Base-by-base conservation (phyloP, 2,113 vertebrate species). In the Macquaria australasica region DNA sequence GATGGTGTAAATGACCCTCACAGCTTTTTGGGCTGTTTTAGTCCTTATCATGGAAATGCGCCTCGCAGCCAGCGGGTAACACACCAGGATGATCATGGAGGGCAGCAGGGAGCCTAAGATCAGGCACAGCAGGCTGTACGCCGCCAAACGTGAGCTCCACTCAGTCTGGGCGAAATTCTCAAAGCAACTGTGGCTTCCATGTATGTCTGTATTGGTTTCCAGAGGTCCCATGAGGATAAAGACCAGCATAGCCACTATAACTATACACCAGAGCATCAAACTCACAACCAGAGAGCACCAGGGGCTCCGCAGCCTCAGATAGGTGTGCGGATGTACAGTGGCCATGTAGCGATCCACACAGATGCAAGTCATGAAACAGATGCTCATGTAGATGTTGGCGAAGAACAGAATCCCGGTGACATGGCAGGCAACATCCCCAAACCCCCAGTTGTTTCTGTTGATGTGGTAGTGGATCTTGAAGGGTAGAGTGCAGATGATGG, bases 401-500 rank as follows among this genome's bases (percentile, higher is more conserved):
- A 87, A 95, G 90, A 92, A 96, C 1, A 97, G 1, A 0, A 86
- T 91, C 12, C 96, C 96, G 0, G 91, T 93, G 23, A 97, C 0
- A 0, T 91, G 72, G 64, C 97, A 98, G 2, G 93, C 64, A 0
- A 80, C 0, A 2, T 95, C 94, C 0, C 96, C 97, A 0, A 97
- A 97, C 34, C 84, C 3, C 97, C 97, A 98, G 25, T 95, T 0
- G 85, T 96, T 97, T 0, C 25, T 0, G 0, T 92, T 89, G 37
- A 96, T 70, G 87, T 97, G 96, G 91, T 97, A 97, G 71, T 97
- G 96, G 70, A 97, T 95, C 9, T 91, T 94, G 5, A 97, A 95
- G 0, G 97, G 97, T 67, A 98, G 51, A 3, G 94, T 79, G 0
- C 93, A 88, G 0, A 97, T 92, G 77, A 97, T 95, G 48, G 91